Percentiles rank a stretch among this genome's conserved stretches.
Conservation (phyloP, 2,888 invertebrate genomes). For the Furcula furcula region DNA sequence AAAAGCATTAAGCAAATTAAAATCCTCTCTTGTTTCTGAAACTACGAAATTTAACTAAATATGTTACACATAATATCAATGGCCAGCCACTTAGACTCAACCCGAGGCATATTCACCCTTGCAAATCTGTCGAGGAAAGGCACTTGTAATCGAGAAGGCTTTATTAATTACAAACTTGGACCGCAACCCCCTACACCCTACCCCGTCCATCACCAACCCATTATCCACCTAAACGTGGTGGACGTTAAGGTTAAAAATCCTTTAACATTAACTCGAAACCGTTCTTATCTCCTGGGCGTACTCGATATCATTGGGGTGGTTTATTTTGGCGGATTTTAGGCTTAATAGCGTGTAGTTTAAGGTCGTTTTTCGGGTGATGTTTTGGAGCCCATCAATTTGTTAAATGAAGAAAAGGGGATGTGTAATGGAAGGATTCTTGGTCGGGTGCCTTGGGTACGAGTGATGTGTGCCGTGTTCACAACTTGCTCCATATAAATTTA, state of each 20-base stretch:
- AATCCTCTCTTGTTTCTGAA: too few species aligned
- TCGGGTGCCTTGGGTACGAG: slow-evolving; percentile 34
- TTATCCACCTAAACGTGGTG: slow-evolving; percentile 56
- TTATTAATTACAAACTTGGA: slow-evolving; percentile 81
- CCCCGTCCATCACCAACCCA: slow-evolving; percentile 41
- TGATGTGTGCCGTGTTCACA: slow-evolving; percentile 52
- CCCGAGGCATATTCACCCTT: slow-evolving; percentile 25
- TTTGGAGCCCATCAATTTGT: slow-evolving; percentile 70
- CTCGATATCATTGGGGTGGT: slow-evolving; percentile 42
- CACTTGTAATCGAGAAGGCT: slow-evolving; percentile 80
- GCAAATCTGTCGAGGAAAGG: slow-evolving; percentile 66
- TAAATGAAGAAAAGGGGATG: slow-evolving; percentile 78
- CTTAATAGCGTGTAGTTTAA: slow-evolving; percentile 38
- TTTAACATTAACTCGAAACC: slow-evolving; percentile 57
- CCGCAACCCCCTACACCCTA: slow-evolving; percentile 58
- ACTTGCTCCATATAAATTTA: slow-evolving; percentile 43
- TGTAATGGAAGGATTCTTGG: slow-evolving; percentile 64
- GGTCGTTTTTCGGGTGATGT: slow-evolving; percentile 36
- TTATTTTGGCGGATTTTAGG: slow-evolving; percentile 42
- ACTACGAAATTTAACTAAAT: too few species aligned
- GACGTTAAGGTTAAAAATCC: slow-evolving; percentile 68
- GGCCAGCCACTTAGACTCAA: slow-evolving; percentile 13
- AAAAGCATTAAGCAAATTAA: too few species aligned
- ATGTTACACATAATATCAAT: slow-evolving; percentile 26
- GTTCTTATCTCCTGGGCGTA: slow-evolving; percentile 76